Percentiles rank a stretch among this genome's conserved stretches.
phyloP scores from a whole-genome alignment of 2,113 vertebrate species.

The Narcine bancroftii region DNA sequence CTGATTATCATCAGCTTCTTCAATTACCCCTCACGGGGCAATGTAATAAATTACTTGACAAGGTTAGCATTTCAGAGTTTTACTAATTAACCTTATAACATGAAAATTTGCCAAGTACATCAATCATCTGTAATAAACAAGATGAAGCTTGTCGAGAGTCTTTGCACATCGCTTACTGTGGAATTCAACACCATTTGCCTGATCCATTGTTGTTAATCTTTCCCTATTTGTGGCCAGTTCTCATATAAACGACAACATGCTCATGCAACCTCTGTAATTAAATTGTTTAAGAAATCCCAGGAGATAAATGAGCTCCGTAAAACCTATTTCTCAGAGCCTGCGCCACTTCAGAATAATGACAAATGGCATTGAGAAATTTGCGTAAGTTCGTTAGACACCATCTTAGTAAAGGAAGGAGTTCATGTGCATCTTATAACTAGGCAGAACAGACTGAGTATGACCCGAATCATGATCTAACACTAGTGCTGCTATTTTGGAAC shows the following conservation, averaged over 20 bases:
- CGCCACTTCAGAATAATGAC: too few relatives aligned
- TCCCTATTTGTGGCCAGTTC: background rate
- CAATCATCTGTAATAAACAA: constrained; percentile 20
- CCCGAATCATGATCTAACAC: background rate
- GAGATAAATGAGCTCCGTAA: background rate
- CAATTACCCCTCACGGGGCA: background rate
- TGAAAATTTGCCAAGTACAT: constrained; percentile 17
- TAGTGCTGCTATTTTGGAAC: background rate
- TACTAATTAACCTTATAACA: constrained; percentile 16
- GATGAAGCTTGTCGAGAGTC: background rate
- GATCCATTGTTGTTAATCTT: background rate
- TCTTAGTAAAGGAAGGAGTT: background rate
- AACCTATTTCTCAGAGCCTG: background rate
- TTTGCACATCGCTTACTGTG: background rate
- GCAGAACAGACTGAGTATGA: background rate
- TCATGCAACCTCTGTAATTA: background rate
- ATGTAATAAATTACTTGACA: constrained; percentile 6
- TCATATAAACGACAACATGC: background rate
- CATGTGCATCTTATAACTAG: background rate
- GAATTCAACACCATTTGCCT: background rate
- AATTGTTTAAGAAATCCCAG: background rate
- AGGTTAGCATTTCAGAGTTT: background rate
- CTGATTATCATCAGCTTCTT: background rate
- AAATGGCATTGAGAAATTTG: background rate
- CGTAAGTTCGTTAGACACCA: background rate